Base-by-base conservation (phyloP, 1,140 invertebrate genomes). In the Plodia interpunctella region DNA sequence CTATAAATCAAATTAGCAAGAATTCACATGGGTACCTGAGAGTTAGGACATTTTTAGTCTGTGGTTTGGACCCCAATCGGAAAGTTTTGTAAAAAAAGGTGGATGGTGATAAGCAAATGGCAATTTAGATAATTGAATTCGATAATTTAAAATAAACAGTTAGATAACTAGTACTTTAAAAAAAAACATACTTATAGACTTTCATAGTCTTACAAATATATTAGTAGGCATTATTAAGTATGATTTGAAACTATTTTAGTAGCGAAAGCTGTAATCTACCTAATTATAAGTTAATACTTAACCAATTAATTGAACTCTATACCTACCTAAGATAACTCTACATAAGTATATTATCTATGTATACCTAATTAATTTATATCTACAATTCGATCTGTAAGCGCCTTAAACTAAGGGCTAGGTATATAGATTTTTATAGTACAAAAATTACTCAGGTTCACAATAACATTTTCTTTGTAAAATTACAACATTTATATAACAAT, bases 401-500 rank as follows among this genome's bases (percentile, higher is more conserved):
- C 38, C 38, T 15, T 44, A 15, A 15, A 28, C 55, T 21, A 61
- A 52, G n/a, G 50, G 50, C 21, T 20, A n/a, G n/a, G n/a, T n/a
- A 19, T 4, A 2, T 13, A 0, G 19, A 5, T 25, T 21, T 21
- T 53, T 53, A 53, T n/a, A 3, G 10, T 35, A 55, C 53, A 55
- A 35, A 15, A 54, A 49, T 38, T 55, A 60, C 38, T 49, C 59
- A 55, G 52, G 52, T 60, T 44, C 21, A 20, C 50, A 55, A 59
- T 60, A 60, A 55, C 59, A 60, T 54, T 54, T 10, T 60, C 50
- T 53, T 20, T 60, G 53, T 60, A 60, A 60, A 60, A 53, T 60
- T 55, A 60, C 59, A 60, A 60, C 59, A 55, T 55, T 60, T 60
- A 55, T 60, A 60, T 60, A 60, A 60, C 59, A n/a, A 60, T 60